Conservation (phyloP, 2,797 vertebrate species). For the Anomalospiza imberbis region DNA sequence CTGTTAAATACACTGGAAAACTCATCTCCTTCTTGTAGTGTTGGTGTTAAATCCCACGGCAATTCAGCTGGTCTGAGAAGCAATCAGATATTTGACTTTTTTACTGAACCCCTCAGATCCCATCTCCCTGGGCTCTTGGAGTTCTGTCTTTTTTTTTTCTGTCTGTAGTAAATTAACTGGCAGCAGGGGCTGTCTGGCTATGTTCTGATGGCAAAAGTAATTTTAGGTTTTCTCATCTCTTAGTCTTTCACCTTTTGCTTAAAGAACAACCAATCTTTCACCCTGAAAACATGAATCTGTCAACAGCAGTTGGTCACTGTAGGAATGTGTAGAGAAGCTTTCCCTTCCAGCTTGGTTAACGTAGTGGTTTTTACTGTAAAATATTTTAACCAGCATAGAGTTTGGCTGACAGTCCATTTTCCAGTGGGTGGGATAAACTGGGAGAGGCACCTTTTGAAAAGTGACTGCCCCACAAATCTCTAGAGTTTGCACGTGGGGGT, state of each 20-base stretch:
- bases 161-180: not conserved
- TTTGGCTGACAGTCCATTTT: not conserved
- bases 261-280: not conserved
- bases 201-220: not conserved
- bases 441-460: not conserved
- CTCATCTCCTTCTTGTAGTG: not conserved
- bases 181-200: not conserved
- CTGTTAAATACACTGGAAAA: not conserved
- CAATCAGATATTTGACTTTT: not conserved
- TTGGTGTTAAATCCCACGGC: not conserved
- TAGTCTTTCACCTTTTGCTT: not conserved
- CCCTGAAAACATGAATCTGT: not conserved
- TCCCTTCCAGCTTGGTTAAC: not conserved
- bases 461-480: not conserved
- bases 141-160: not conserved
- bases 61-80: not conserved
- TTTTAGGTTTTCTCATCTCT: constrained; percentile 4
- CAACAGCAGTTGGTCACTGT: not conserved
- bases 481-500: not conserved
- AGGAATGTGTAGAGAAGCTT: not conserved
- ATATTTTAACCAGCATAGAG: not conserved
- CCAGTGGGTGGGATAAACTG: not conserved
- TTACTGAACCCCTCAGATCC: not conserved
- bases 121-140: not conserved
- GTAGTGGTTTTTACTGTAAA: not conserved